Conservation (phyloP, 2,113 vertebrate species). For the Illadopsis cleaveri region DNA sequence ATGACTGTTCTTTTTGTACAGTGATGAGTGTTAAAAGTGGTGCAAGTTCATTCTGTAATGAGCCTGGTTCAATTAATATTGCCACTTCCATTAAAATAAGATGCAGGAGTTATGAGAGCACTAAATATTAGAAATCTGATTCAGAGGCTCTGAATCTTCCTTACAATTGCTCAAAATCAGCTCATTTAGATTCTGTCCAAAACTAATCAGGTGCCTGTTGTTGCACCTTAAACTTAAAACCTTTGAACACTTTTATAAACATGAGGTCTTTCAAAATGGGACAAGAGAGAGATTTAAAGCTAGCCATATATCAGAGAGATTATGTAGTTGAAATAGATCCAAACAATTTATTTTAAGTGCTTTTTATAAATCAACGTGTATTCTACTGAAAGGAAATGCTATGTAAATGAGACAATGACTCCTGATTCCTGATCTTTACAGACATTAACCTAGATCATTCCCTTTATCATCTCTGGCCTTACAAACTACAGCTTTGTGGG, state of each 20-base stretch:
- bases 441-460: not conserved
- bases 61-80: constrained; percentile 2
- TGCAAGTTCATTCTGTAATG: not conserved
- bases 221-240: not conserved
- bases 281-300: not conserved
- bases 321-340: not conserved
- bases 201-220: not conserved
- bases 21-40: not conserved
- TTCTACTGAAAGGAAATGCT: not conserved
- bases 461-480: not conserved
- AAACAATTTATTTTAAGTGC: constrained; percentile 10
- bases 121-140: not conserved
- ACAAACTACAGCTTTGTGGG: not conserved
- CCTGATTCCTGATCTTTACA: not conserved
- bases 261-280: not conserved
- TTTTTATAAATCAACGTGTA: not conserved
- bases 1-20: not conserved
- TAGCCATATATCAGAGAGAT: not conserved
- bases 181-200: not conserved
- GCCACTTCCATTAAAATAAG: not conserved
- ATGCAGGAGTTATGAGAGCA: not conserved
- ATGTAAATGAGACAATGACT: not conserved
- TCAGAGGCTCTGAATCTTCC: not conserved
- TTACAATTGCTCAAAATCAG: not conserved
- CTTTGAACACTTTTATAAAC: not conserved